phyloP scores from a whole-genome alignment of 30 jellyfish, hydroid and myxozoan genomes.

The Pelagia noctiluca region DNA sequence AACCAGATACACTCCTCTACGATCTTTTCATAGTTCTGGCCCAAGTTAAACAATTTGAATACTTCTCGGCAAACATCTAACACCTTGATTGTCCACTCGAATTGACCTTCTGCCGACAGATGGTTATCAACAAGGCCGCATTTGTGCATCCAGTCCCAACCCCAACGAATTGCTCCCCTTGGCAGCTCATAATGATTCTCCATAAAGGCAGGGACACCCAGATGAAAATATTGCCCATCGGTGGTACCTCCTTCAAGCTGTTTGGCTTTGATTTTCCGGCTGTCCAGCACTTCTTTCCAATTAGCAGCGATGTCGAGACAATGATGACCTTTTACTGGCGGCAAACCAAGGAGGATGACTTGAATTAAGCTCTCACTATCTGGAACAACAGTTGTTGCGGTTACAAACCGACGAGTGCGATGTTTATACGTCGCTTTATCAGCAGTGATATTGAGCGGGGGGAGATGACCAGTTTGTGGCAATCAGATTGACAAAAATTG shows the following conservation, averaged over 20 bases:
- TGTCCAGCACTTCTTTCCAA: background rate
- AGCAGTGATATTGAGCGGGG: slow-evolving; percentile 14
- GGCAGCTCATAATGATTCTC: background rate
- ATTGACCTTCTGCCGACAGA: background rate
- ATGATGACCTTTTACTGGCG: slow-evolving; percentile 27
- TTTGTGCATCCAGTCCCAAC: slow-evolving; percentile 18
- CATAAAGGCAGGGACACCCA: slow-evolving; percentile 1
- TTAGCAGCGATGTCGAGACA: slow-evolving; percentile 13
- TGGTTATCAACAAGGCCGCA: slow-evolving; percentile 24
- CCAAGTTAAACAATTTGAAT: background rate
- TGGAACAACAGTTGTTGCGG: background rate
- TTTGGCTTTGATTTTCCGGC: background rate
- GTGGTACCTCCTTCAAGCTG: slow-evolving; percentile 25
- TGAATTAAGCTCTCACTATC: background rate
- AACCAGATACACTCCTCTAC: background rate
- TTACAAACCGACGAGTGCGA: slow-evolving; percentile 2
- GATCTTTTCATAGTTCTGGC: background rate
- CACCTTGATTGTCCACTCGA: background rate
- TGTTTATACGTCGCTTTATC: slow-evolving; percentile 35
- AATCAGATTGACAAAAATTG: background rate
- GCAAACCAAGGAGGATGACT: background rate
- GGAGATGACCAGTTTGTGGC: slow-evolving; percentile 32
- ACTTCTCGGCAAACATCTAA: background rate
- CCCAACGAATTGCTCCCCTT: slow-evolving; percentile 17
- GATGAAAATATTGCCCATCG: slow-evolving; percentile 49